Evolutionary conservation across 2,797 vertebrate species (phyloP).

Genomic region (Bradypus variegatus): DNA sequence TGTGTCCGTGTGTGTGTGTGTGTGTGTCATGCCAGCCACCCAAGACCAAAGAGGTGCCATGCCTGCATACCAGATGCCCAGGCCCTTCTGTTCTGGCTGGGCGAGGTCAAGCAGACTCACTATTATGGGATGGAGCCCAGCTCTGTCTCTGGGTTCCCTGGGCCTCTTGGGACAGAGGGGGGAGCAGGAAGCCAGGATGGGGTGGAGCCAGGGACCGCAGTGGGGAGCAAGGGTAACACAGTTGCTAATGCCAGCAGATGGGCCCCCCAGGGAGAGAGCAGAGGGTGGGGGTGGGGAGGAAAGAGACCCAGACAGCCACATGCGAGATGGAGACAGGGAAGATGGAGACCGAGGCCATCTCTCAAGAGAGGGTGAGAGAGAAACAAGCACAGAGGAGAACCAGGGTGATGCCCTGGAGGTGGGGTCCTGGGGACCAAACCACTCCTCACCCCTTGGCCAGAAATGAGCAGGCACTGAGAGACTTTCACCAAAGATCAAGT

Average conservation of each 20-base stretch:
- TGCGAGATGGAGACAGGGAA: neutral
- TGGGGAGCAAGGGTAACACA: constrained; percentile 37
- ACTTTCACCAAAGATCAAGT: neutral
- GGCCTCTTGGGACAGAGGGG: neutral
- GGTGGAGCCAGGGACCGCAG: constrained; percentile 2
- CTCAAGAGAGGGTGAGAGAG: constrained; percentile 3
- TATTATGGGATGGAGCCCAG: constrained; percentile 56
- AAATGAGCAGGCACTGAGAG: neutral
- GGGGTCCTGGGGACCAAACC: neutral
- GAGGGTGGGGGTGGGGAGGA: neutral
- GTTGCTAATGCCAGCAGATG: constrained; percentile 58
- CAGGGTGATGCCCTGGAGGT: neutral
- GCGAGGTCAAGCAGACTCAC: constrained; percentile 51
- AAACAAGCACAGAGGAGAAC: neutral
- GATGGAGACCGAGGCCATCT: neutral
- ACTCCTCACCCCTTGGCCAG: neutral
- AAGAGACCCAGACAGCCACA: constrained; percentile 27
- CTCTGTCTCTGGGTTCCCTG: constrained; percentile 36
- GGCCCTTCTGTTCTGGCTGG: constrained; percentile 47
- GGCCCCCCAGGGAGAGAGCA: constrained; percentile 36
- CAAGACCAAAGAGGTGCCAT: constrained; percentile 37
- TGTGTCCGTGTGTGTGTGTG: neutral
- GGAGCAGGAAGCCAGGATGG: constrained; percentile 13
- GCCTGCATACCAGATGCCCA: constrained; percentile 56
- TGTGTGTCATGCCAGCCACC: constrained; percentile 45